Conservation (phyloP, 2,797 vertebrate species). For the Rhinichthys osculus region DNA sequence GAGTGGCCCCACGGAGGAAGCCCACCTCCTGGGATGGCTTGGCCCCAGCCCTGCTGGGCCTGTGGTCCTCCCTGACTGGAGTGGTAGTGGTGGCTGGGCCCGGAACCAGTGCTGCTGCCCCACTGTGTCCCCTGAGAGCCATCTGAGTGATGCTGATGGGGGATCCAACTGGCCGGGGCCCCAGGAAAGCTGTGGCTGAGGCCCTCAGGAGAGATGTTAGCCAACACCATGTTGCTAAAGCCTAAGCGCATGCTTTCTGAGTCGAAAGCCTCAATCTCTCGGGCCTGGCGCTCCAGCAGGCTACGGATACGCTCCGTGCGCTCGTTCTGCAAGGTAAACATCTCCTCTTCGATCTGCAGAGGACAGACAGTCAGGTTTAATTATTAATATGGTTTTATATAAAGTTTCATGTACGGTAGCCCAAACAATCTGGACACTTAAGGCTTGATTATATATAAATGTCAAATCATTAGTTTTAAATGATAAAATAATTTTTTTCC, state of each 20-base stretch:
- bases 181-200: slow-evolving; percentile 98
- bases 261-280: slow-evolving; percentile 98
- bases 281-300: slow-evolving; percentile 95
- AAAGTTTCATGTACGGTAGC: not conserved
- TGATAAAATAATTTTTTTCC: not conserved
- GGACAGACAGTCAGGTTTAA: not conserved
- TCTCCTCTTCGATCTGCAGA: slow-evolving; percentile 96
- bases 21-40: slow-evolving; percentile 86
- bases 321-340: slow-evolving; percentile 94
- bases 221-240: slow-evolving; percentile 99
- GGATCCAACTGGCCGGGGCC: slow-evolving; percentile 90
- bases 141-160: slow-evolving; percentile 83
- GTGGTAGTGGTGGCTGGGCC: slow-evolving; percentile 79
- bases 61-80: slow-evolving; percentile 89
- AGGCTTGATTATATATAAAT: not conserved
- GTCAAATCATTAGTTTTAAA: not conserved
- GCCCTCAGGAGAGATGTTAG: slow-evolving; percentile 94
- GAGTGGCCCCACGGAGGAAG: slow-evolving; percentile 92
- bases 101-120: slow-evolving; percentile 77
- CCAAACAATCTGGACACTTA: slow-evolving; percentile 2
- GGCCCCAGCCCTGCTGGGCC: slow-evolving; percentile 92
- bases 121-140: slow-evolving; percentile 89
- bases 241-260: slow-evolving; percentile 99
- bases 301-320: slow-evolving; percentile 93
- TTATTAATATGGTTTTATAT: not conserved